Base-by-base conservation (phyloP, 2,113 vertebrate genomes). In the Siniperca chuatsi region DNA sequence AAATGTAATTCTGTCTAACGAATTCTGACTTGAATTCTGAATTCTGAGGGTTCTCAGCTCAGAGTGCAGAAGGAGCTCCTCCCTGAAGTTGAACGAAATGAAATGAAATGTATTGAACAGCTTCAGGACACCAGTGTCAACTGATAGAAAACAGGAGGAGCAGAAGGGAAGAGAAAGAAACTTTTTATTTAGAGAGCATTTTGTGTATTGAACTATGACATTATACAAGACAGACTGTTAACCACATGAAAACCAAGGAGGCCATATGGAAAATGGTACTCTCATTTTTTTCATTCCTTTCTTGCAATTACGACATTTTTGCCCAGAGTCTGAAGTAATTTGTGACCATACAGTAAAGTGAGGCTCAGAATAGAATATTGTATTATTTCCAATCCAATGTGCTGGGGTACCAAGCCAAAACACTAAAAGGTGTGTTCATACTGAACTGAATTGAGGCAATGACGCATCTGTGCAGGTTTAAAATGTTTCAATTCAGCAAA, bases 41-140 rank as follows among this genome's bases (percentile, higher is more conserved):
- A 50, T 40, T 64, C 35, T 55, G 75, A 18, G 2, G 64, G 82
- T 52, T 46, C 68, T 81, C 52, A 40, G 81, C 77, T 77, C 29
- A 16, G 72, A 68, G 77, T 50, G 68, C 82, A 78, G 44, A 2
- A 21, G 68, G 82, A 84, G 72, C 72, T 72, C 48, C 37, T 68
- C 68, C 62, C 62, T 48, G 82, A n/a, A 69, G 68, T 8, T 23
- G 25, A 25, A n/a, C 48, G 20, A 58, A 29, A 2, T 29, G 29
- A 29, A 71, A 65, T 29, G 11, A 25, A 69, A 70, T 16, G 42
- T 52, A 66, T 55, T 42, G 50, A 81, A 29, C 66, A 10, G 73
- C 60, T 20, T 42, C 76, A 67, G 62, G 62, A 44, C 29, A 16
- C 60, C 58, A 8, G 12, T 18, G 66, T 75, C 71, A 29, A 68